Evolutionary conservation across 2,888 invertebrate species (phyloP).

Genomic region (Teinopalpus imperialis): DNA sequence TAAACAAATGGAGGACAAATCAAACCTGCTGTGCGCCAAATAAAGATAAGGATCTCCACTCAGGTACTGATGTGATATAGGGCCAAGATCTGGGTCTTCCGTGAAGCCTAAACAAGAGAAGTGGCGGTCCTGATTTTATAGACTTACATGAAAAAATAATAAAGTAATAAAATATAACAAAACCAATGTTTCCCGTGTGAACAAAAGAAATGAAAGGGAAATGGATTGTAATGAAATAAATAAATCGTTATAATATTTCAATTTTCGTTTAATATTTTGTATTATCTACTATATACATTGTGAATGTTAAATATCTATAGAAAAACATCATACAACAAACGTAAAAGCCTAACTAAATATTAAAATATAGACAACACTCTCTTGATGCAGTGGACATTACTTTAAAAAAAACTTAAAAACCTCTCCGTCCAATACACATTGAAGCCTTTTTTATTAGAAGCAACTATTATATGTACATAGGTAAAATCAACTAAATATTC

Average conservation of each 20-base stretch:
- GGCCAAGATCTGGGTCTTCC: too few species aligned
- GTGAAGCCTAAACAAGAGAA: too few species aligned
- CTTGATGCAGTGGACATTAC: slow-evolving; percentile 10
- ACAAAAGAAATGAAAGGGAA: too few species aligned
- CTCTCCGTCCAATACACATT: neutral
- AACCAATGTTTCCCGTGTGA: too few species aligned
- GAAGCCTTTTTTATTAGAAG: too few species aligned
- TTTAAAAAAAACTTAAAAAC: slow-evolving; percentile 19
- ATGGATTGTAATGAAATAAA: neutral
- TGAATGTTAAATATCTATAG: slow-evolving; percentile 73
- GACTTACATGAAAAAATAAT: too few species aligned
- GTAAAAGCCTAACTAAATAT: slow-evolving; percentile 57
- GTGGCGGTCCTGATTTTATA: too few species aligned
- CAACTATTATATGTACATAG: neutral
- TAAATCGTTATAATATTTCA: slow-evolving; percentile 14
- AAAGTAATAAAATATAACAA: too few species aligned
- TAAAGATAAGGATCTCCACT: too few species aligned
- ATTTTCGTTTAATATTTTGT: slow-evolving; percentile 77
- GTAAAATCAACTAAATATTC: neutral
- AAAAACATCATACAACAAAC: slow-evolving; percentile 69
- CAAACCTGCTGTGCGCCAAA: too few species aligned
- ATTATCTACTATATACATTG: slow-evolving; percentile 79
- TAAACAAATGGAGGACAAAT: too few species aligned
- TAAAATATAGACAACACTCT: slow-evolving; percentile 39
- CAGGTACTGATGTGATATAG: too few species aligned